These are phyloP conservation scores for Chelon labrosus DNA, from an alignment of 2,797 vertebrate species.

Conservation along the genomic window DNA sequence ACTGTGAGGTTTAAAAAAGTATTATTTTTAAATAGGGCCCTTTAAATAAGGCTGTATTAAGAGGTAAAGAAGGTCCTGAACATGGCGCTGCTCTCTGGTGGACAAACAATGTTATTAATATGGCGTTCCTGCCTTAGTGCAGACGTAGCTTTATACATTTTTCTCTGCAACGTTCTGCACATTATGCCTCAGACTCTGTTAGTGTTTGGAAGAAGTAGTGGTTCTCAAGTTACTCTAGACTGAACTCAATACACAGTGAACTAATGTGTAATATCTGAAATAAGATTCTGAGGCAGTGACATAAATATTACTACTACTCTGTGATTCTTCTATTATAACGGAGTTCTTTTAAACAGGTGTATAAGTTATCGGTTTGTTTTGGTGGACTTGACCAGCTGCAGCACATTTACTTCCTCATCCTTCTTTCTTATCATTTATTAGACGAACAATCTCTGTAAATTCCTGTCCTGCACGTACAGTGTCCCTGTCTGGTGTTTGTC, in stretches of 20 bases:
- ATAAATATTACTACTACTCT: not conserved
- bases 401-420: not conserved
- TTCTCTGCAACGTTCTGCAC: not conserved
- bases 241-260: not conserved
- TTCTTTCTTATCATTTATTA: not conserved
- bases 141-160: not conserved
- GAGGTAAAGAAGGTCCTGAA: not conserved
- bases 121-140: not conserved
- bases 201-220: not conserved
- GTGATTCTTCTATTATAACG: not conserved
- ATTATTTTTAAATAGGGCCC: not conserved
- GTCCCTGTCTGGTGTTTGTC: constrained; percentile 25
- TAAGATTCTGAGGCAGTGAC: not conserved
- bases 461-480: constrained; percentile 8
- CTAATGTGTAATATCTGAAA: not conserved
- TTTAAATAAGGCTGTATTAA: not conserved
- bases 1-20: too few species aligned
- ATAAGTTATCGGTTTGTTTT: not conserved
- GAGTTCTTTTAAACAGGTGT: not conserved
- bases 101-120: not conserved
- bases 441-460: constrained; percentile 1
- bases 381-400: not conserved
- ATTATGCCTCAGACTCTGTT: not conserved
- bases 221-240: too few species aligned
- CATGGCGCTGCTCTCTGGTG: not conserved